phyloP scores from a whole-genome alignment of 2,888 invertebrate genomes.

The Zaprionus bogoriensis region DNA sequence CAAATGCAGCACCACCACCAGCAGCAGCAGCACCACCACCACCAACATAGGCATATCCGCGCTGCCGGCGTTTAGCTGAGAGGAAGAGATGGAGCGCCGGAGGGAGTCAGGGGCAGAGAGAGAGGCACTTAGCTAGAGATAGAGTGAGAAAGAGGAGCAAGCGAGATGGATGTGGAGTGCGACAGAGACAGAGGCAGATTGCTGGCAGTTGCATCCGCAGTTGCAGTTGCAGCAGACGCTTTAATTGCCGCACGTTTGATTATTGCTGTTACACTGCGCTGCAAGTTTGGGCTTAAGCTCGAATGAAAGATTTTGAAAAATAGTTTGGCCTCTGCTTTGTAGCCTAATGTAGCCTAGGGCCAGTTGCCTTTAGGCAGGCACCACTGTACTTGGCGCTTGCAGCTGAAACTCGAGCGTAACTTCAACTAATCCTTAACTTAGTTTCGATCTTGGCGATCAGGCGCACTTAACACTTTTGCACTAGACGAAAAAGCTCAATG shows the following conservation, averaged over 20 bases:
- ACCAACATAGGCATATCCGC: conserved; percentile 57
- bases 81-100: background rate
- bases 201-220: conserved; percentile 71
- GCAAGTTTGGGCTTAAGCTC: conserved; percentile 13
- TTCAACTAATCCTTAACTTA: background rate
- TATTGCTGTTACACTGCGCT: conserved; percentile 35
- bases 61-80: conserved; percentile 42
- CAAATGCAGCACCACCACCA: background rate
- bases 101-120: background rate
- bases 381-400: background rate
- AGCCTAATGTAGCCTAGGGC: too few species aligned
- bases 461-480: background rate
- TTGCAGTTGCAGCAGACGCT: conserved; percentile 42
- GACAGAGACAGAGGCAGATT: conserved; percentile 30
- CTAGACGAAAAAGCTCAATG: background rate
- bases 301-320: background rate
- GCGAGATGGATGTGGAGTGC: too few species aligned
- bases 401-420: background rate
- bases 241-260: conserved; percentile 51
- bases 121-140: background rate
- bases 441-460: background rate
- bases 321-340: too few species aligned
- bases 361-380: background rate
- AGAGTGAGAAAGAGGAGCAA: background rate
- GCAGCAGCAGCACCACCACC: conserved; percentile 24